phyloP scores from a whole-genome alignment of 2,888 invertebrate species.

The Acleris laterana region DNA sequence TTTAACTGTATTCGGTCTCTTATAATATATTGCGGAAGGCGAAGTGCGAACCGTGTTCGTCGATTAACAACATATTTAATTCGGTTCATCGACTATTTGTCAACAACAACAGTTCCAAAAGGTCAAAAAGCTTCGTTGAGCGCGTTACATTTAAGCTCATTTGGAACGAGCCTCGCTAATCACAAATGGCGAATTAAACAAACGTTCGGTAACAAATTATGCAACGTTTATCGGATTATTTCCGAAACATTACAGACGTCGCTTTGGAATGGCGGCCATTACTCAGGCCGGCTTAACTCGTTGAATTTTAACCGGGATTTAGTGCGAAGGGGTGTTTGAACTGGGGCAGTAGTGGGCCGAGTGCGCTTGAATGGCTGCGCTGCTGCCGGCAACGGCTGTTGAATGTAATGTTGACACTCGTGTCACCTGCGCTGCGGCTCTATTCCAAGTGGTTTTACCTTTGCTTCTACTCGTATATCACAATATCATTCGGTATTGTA shows the following conservation, averaged over 20 bases:
- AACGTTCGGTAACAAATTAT: slow-evolving; percentile 54
- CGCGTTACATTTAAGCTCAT: background rate
- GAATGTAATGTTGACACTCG: no score
- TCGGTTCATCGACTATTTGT: background rate
- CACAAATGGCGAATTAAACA: slow-evolving; percentile 39
- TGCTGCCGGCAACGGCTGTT: background rate
- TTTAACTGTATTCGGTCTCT: no score
- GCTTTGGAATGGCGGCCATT: slow-evolving; percentile 61
- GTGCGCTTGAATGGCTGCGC: slow-evolving; percentile 14
- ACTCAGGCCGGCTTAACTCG: slow-evolving; percentile 72
- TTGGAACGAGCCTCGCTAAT: slow-evolving; percentile 20
- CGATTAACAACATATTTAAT: no score
- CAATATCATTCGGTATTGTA: no score
- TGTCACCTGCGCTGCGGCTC: no score
- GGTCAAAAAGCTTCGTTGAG: background rate
- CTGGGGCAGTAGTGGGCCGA: slow-evolving; percentile 35
- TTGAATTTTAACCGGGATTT: slow-evolving; percentile 77
- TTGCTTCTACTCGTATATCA: no score
- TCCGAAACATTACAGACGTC: slow-evolving; percentile 66
- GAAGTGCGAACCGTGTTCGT: no score
- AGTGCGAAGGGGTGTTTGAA: slow-evolving; percentile 51
- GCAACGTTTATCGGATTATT: slow-evolving; percentile 67
- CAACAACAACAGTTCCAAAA: background rate
- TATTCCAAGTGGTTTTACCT: no score
- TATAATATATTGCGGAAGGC: no score